Conservation (phyloP, 2,888 invertebrate species). For the Orthonychiurus folsomi region DNA sequence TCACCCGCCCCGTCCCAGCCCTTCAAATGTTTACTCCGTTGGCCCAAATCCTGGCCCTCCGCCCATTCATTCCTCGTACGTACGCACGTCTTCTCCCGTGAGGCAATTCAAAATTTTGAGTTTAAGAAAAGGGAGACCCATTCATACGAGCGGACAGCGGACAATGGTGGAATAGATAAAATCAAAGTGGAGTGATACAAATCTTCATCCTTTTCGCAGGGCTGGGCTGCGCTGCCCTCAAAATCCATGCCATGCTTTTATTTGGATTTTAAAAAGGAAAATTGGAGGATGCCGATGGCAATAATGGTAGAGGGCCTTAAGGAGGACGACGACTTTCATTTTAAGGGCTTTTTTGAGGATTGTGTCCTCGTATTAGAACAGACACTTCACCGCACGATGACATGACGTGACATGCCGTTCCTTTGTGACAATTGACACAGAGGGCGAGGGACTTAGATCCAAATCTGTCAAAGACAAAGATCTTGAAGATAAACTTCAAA, state of each 20-base stretch:
- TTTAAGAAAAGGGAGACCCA: background rate
- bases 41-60: background rate
- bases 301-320: no score
- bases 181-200: slow-evolving; percentile 1
- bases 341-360: background rate
- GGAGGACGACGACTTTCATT: background rate
- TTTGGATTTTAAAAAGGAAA: background rate
- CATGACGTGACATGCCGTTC: background rate
- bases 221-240: no score
- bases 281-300: background rate
- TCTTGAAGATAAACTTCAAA: background rate
- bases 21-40: background rate
- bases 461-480: background rate
- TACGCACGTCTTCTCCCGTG: background rate
- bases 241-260: no score
- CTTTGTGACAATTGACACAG: no score
- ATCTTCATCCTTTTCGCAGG: background rate
- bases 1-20: background rate
- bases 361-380: no score
- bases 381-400: background rate
- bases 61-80: background rate
- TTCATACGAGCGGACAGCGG: background rate
- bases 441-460: no score
- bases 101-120: background rate
- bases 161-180: background rate